These are phyloP conservation scores for Sogatella furcifera DNA, from an alignment of 1,140 invertebrate species.

Conservation along the genomic window DNA sequence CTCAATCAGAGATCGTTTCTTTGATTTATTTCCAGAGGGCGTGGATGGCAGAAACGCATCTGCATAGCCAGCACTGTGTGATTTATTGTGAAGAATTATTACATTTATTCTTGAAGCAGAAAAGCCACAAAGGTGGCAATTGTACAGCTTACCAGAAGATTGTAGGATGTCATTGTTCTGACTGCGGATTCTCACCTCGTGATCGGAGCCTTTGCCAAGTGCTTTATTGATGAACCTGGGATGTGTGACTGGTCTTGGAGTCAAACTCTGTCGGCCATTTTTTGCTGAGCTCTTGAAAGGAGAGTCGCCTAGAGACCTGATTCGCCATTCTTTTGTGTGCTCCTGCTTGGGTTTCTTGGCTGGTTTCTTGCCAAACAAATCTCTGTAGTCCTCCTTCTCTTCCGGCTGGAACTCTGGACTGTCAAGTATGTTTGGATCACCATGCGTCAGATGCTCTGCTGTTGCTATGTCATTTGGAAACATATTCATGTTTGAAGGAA, in stretches of 20 bases:
- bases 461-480: conserved; percentile 58
- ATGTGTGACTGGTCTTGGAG: conserved; percentile 33
- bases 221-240: conserved; percentile 33
- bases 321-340: not conserved
- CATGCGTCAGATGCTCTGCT: conserved; percentile 53
- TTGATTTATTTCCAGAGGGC: conserved; percentile 30
- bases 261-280: not conserved
- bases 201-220: conserved; percentile 39
- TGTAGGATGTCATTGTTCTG: conserved; percentile 29
- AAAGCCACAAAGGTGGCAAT: conserved; percentile 52
- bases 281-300: not conserved
- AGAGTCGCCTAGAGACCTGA: not conserved
- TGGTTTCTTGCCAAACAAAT: conserved; percentile 38
- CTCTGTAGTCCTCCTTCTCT: conserved; percentile 39
- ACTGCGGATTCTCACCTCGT: conserved; percentile 46
- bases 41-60: conserved; percentile 34
- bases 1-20: conserved; percentile 6
- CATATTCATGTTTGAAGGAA: conserved; percentile 49
- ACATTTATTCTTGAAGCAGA: conserved; percentile 52
- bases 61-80: conserved; percentile 38
- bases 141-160: conserved; percentile 38
- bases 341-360: not conserved
- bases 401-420: conserved; percentile 45
- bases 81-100: conserved; percentile 54
- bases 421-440: conserved; percentile 44